Conservation (phyloP, 2,888 invertebrate species). For the Drosophila leonis region DNA sequence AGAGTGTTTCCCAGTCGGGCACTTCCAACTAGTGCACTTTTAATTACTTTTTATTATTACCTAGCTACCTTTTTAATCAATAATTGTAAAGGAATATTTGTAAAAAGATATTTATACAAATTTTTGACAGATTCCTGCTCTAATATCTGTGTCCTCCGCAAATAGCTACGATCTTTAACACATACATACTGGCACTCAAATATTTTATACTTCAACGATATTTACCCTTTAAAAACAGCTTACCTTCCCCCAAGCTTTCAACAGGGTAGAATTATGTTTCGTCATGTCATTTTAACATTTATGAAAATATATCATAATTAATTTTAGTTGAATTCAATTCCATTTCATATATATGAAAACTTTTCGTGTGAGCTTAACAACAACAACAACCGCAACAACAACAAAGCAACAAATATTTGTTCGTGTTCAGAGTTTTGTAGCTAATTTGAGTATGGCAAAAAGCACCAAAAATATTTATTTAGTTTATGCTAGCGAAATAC, state of each 20-base stretch:
- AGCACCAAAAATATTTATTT: constrained; percentile 15
- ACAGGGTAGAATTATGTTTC: constrained; percentile 2
- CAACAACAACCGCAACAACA: constrained; percentile 31
- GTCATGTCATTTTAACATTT: constrained; percentile 7
- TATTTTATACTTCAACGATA: no score
- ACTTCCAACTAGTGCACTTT: no score
- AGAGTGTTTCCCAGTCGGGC: no score
- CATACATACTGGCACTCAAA: no score
- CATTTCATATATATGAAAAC: constrained; percentile 13
- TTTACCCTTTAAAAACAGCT: no score
- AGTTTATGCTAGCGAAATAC: constrained; percentile 23
- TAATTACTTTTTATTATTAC: no score
- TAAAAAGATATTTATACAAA: no score
- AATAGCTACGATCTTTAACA: no score
- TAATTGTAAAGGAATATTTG: no score
- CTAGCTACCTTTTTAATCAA: no score
- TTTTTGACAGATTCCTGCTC: no score
- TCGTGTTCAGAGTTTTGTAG: constrained; percentile 22
- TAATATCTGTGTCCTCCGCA: no score
- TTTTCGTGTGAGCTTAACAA: neutral
- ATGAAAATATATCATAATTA: constrained; percentile 24
- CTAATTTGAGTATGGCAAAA: constrained; percentile 34
- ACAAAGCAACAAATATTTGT: constrained; percentile 17
- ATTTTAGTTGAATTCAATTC: constrained; percentile 42
- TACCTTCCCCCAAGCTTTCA: neutral